A percentile compares a stretch with the other conserved stretches of the same genome.
These are phyloP conservation scores for Papilio machaon DNA, from an alignment of 1,140 invertebrate genomes.

Conservation along the genomic window DNA sequence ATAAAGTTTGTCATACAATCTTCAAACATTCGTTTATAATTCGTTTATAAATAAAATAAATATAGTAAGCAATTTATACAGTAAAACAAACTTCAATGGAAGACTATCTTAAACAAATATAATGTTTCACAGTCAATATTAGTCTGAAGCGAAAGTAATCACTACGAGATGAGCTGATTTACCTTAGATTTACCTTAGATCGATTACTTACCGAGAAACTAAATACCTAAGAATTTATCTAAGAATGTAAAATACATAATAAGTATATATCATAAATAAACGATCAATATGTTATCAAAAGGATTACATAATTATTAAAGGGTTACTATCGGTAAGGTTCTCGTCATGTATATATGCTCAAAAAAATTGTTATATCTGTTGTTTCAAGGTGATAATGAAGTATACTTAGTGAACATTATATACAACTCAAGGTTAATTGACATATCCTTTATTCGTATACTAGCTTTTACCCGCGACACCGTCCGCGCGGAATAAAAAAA, in stretches of 20 bases:
- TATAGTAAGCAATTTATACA: neutral
- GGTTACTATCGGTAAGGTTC: too few relatives aligned
- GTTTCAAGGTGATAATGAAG: neutral
- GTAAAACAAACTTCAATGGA: neutral
- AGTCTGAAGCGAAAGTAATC: neutral
- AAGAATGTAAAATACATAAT: too few relatives aligned
- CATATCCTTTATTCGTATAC: neutral
- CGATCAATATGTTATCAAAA: too few relatives aligned
- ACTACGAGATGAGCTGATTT: neutral
- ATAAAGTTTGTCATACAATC: too few relatives aligned
- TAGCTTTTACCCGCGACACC: too few relatives aligned
- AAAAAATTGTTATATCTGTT: neutral
- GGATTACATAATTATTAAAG: too few relatives aligned
- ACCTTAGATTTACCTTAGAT: neutral
- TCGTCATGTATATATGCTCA: too few relatives aligned
- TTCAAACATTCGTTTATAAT: too few relatives aligned
- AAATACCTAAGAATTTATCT: neutral
- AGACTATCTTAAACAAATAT: slow-evolving; percentile 6
- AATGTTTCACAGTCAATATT: slow-evolving; percentile 11
- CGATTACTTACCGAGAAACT: neutral
- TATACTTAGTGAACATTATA: too few relatives aligned
- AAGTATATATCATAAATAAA: too few relatives aligned
- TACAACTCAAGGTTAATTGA: too few relatives aligned
- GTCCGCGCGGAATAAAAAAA: too few relatives aligned
- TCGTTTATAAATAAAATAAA: neutral